Evolutionary conservation across 1,140 invertebrate species (phyloP), one percentile per base, ranked within the genome.

Genomic region (Heliconius eleuchia): DNA sequence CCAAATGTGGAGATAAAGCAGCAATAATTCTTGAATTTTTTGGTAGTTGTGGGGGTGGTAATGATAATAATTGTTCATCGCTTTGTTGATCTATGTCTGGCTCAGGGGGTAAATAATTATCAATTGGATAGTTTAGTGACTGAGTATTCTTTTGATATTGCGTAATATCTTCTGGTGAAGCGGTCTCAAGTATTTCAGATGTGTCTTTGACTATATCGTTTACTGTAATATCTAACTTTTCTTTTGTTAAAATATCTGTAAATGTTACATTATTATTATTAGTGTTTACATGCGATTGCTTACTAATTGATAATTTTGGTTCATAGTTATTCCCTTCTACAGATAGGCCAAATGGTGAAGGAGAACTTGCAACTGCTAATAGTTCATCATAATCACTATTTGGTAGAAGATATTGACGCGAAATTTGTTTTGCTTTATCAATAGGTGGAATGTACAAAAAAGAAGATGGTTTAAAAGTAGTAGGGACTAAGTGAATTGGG

Each of bases 151-250:
- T 79, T 42, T 82, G 77, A 57, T 88, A 85, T 71, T 88, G 78
- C 46, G 78, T 82, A 74, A 88, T 86, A 71, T 87, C 78, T 71
- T 78, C 80, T 74, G 85, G 84, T 42, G 85, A 83, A 73, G 84
- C 82, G 5, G 87, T 84, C 77, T 85, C 81, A 30, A 89, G 79
- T 80, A 89, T 77, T 82, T 85, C 83, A 75, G 86, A 86, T 37
- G 92, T 94, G 80, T 93, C 86, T 84, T 89, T 89, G 30, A 93
- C 86, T 52, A 94, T 92, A 80, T 91, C 84, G 79, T 87, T 88
- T 16, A 93, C 87, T 5, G 90, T 91, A 72, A 88, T 85, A 76
- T 93, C 91, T 60, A 93, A 80, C 78, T 92, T 92, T 87, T 93
- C 87, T 81, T 91, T 91, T 18, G 89, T 91, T 60, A 91, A 79